Evolutionary conservation across 2,797 vertebrate species (phyloP).

Genomic region (Selene dorsalis): DNA sequence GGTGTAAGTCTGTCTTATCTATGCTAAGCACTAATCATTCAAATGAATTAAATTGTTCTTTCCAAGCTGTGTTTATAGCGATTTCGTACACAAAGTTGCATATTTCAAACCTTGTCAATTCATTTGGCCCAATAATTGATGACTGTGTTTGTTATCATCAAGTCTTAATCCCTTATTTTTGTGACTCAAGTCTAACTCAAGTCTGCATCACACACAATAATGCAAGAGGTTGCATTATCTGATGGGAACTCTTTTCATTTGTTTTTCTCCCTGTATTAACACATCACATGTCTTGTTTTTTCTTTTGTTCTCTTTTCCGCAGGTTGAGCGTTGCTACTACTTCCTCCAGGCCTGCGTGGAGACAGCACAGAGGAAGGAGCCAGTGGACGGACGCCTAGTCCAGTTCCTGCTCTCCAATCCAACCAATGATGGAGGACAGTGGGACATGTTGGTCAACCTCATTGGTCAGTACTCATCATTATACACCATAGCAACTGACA

Average conservation of each 20-base stretch:
- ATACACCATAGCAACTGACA: no score
- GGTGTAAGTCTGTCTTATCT: not conserved
- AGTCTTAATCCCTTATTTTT: not conserved
- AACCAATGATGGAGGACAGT: slow-evolving; percentile 96
- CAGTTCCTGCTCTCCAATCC: slow-evolving; percentile 96
- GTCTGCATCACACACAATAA: not conserved
- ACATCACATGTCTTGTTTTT: not conserved
- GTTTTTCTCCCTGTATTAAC: not conserved
- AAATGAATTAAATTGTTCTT: not conserved
- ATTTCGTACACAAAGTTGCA: not conserved
- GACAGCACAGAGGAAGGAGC: slow-evolving; percentile 92
- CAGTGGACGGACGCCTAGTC: slow-evolving; percentile 92
- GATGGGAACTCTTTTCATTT: not conserved
- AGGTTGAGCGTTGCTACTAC: slow-evolving; percentile 97
- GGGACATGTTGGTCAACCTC: slow-evolving; percentile 99
- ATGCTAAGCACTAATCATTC: not conserved
- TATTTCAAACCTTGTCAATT: not conserved
- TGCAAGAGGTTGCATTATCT: not conserved
- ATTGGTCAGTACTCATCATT: slow-evolving; percentile 86
- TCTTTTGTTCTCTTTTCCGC: slow-evolving; percentile 20
- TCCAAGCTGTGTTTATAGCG: not conserved
- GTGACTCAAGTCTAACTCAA: no score
- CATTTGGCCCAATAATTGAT: not conserved
- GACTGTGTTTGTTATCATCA: not conserved
- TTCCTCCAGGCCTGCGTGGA: slow-evolving; percentile 94